Conservation (phyloP, 2,797 vertebrate genomes). For the Telmatherina bonti region DNA sequence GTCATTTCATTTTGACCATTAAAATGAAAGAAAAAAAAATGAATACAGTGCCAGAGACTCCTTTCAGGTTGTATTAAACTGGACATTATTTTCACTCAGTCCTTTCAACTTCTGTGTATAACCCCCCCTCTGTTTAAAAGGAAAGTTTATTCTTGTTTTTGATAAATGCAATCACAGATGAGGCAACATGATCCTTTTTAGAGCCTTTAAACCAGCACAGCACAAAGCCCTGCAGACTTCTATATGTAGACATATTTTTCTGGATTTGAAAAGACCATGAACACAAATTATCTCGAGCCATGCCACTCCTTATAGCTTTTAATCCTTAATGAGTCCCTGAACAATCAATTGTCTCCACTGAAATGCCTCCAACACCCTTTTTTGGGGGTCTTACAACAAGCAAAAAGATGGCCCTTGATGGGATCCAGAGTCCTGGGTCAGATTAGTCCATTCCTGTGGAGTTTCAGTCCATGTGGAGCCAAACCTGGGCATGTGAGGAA, state of each 20-base stretch:
- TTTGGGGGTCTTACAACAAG: slow-evolving; percentile 37
- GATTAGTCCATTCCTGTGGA: slow-evolving; percentile 56
- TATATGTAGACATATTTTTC: slow-evolving; percentile 41
- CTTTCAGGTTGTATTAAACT: slow-evolving; percentile 68
- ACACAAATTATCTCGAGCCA: slow-evolving; percentile 36
- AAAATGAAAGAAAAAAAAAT: slow-evolving; percentile 64
- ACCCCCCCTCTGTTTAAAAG: slow-evolving; percentile 44
- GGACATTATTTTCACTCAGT: slow-evolving; percentile 52
- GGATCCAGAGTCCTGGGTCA: slow-evolving; percentile 59
- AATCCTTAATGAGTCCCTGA: slow-evolving; percentile 56
- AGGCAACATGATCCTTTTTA: slow-evolving; percentile 52
- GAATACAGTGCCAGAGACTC: slow-evolving; percentile 72
- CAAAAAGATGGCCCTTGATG: slow-evolving; percentile 44
- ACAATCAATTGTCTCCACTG: slow-evolving; percentile 50
- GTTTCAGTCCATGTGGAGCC: slow-evolving; percentile 63
- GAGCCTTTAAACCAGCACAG: slow-evolving; percentile 47
- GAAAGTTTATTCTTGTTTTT: slow-evolving; percentile 58
- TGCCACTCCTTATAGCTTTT: slow-evolving; percentile 31
- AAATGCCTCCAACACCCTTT: slow-evolving; percentile 54
- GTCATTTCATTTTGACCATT: slow-evolving; percentile 65
- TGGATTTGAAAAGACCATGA: slow-evolving; percentile 36
- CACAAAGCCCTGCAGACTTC: slow-evolving; percentile 53
- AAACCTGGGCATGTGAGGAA: slow-evolving; percentile 47
- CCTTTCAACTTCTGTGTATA: slow-evolving; percentile 39
- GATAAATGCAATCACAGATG: slow-evolving; percentile 64